Conservation (phyloP, 2,113 vertebrate species). For the Tympanuchus pallidicinctus region DNA sequence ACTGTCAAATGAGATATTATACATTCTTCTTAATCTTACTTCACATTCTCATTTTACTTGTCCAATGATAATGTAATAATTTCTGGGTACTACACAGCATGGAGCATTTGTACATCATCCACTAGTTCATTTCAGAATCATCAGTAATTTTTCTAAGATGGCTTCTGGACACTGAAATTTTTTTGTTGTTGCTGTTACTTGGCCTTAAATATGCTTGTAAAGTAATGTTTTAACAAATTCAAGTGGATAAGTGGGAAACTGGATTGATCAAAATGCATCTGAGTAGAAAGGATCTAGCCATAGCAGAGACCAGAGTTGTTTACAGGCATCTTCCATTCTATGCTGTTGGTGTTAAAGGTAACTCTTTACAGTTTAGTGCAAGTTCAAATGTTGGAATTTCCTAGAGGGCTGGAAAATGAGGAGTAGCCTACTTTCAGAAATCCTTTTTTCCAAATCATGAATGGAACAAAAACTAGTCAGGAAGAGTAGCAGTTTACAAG, state of each 20-base stretch:
- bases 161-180: not conserved
- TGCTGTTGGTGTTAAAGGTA: not conserved
- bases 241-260: not conserved
- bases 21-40: not conserved
- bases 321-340: not conserved
- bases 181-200: not conserved
- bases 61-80: not conserved
- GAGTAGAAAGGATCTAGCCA: not conserved
- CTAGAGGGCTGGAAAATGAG: not conserved
- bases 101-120: not conserved
- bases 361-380: not conserved
- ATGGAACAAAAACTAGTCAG: not conserved
- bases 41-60: not conserved
- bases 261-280: too few relatives aligned
- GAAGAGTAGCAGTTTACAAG: not conserved
- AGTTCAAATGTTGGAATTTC: not conserved
- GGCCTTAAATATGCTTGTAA: not conserved
- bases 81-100: not conserved
- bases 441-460: not conserved
- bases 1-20: not conserved
- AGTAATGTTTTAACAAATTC: not conserved
- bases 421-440: not conserved
- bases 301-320: not conserved
- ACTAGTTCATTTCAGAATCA: not conserved
- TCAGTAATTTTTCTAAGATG: not conserved